Percentiles rank a stretch among this genome's conserved stretches.
These are phyloP conservation scores for Eupeodes latifasciatus DNA, from an alignment of 2,888 invertebrate species.

Conservation along the genomic window DNA sequence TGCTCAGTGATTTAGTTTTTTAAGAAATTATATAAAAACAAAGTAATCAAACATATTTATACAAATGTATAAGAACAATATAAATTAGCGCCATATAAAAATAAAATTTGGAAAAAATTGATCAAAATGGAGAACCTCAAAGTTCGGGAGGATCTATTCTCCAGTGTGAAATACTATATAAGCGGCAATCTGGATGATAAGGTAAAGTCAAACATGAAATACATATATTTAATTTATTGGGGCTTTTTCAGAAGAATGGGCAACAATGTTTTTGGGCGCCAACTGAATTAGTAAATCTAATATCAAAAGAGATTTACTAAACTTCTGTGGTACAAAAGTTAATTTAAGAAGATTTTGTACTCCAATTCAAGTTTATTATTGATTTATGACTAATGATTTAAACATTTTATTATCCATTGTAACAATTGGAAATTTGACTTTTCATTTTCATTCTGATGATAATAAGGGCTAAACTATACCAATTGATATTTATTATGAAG, in stretches of 20 bases:
- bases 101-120: not conserved
- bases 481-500: too few species aligned
- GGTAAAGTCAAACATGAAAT: slow-evolving; percentile 84
- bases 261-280: not conserved
- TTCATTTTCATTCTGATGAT: too few species aligned
- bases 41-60: slow-evolving; percentile 20
- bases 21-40: slow-evolving; percentile 14
- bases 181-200: slow-evolving; percentile 91
- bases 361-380: not conserved
- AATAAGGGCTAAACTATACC: too few species aligned
- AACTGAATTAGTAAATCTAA: not conserved
- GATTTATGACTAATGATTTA: not conserved
- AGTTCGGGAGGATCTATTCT: slow-evolving; percentile 87
- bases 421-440: too few species aligned
- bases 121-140: slow-evolving; percentile 81
- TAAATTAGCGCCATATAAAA: slow-evolving; percentile 15
- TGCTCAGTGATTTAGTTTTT: slow-evolving; percentile 36
- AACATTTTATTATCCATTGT: too few species aligned
- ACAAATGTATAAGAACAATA: slow-evolving; percentile 45
- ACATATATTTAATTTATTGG: not conserved
- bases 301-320: not conserved
- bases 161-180: slow-evolving; percentile 92
- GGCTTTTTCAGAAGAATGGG: not conserved
- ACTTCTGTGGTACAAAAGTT: not conserved
- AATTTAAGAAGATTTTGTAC: not conserved